A percentile compares a stretch with the other conserved stretches of the same genome.
Conservation (phyloP, 2,888 invertebrate genomes). For the Ischnus inquisitorius region DNA sequence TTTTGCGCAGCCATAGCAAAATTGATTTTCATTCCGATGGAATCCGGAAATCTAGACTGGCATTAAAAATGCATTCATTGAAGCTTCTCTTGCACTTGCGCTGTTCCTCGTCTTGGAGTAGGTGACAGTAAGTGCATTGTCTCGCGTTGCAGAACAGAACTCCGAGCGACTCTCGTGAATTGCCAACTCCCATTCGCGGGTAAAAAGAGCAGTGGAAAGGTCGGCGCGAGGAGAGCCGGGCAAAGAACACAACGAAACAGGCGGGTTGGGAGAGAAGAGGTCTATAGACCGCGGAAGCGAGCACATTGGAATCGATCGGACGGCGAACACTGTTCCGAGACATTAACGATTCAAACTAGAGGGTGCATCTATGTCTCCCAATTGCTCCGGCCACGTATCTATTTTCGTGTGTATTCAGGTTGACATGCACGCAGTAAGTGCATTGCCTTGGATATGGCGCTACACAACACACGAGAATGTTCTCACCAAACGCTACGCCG, state of each 20-base stretch:
- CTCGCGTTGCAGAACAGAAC: not conserved
- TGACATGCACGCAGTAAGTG: conserved; percentile 54
- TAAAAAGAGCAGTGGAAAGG: conserved; percentile 10
- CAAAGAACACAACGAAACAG: conserved; percentile 7
- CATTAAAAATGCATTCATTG: not conserved
- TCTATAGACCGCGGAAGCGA: conserved; percentile 8
- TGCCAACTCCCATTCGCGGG: not conserved
- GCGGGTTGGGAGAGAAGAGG: not conserved
- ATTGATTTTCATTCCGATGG: no score
- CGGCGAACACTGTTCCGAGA: conserved; percentile 43
- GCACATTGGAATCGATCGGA: conserved; percentile 48
- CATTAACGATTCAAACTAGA: conserved; percentile 60
- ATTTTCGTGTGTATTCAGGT: conserved; percentile 51
- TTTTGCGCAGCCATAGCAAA: no score
- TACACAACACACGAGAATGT: not conserved
- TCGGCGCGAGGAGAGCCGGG: not conserved
- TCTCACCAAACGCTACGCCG: not conserved
- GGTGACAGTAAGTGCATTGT: conserved; percentile 13
- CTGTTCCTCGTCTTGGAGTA: conserved; percentile 3
- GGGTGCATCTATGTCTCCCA: conserved; percentile 44
- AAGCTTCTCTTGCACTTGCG: not conserved
- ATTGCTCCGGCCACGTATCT: conserved; percentile 26
- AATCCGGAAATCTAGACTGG: no score
- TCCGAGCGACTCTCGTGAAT: conserved; percentile 5
- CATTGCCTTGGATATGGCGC: conserved; percentile 44